Evolutionary conservation across 2,888 invertebrate genomes (phyloP).

Genomic region (Drosophila vallismaia): DNA sequence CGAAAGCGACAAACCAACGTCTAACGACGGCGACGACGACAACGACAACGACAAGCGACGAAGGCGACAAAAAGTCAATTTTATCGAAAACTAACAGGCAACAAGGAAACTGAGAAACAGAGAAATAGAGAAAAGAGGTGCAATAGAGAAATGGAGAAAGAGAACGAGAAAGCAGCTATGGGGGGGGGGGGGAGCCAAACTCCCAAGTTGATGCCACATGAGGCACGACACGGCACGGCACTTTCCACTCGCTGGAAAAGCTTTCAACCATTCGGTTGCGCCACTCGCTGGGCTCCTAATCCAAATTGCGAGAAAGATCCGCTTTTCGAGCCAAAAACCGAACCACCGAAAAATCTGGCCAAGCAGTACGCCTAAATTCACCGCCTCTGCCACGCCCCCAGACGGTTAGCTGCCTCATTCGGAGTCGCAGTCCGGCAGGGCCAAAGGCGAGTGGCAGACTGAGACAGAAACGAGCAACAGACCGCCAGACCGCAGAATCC

Average conservation of each 20-base stretch:
- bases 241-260: conserved; percentile 56
- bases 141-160: no score
- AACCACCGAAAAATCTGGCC: conserved; percentile 42
- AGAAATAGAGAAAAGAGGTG: neutral
- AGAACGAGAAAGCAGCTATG: no score
- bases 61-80: conserved; percentile 78
- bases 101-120: conserved; percentile 52
- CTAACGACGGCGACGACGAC: conserved; percentile 17
- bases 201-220: no score
- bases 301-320: conserved; percentile 82
- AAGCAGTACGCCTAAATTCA: conserved; percentile 45
- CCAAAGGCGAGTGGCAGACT: conserved; percentile 45
- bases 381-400: conserved; percentile 27
- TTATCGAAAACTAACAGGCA: conserved; percentile 81
- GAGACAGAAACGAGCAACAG: conserved; percentile 19
- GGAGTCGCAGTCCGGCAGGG: conserved; percentile 24
- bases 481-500: conserved; percentile 24
- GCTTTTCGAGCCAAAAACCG: conserved; percentile 81
- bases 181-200: no score
- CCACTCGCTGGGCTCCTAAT: conserved; percentile 73
- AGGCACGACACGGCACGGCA: neutral
- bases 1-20: conserved; percentile 43
- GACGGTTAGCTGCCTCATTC: neutral
- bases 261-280: conserved; percentile 14
- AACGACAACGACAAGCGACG: conserved; percentile 62